Evolutionary conservation across 1,140 invertebrate species (phyloP).

Genomic region (Euwallacea similis): DNA sequence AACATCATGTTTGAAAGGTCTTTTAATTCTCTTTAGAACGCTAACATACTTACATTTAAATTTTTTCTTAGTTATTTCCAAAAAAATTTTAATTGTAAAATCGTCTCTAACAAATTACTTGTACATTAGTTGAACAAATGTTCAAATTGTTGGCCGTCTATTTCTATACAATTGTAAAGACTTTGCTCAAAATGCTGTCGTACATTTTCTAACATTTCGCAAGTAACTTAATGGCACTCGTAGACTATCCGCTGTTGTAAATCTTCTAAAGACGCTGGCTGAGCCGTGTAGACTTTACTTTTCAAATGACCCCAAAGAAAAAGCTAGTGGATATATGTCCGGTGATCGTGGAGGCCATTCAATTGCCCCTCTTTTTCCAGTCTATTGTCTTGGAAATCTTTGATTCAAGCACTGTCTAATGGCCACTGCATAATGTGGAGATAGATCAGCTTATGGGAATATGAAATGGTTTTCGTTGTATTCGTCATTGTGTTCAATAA

Average conservation of each 20-base stretch:
- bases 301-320: not conserved
- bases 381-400: not conserved
- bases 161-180: not conserved
- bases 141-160: not conserved
- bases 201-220: not conserved
- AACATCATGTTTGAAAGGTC: no score
- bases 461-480: not conserved
- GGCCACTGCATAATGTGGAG: not conserved
- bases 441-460: not conserved
- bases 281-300: not conserved
- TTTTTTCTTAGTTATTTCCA: no score
- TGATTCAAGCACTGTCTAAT: not conserved
- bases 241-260: not conserved
- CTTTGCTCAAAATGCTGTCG: not conserved
- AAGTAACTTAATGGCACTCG: not conserved
- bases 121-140: not conserved
- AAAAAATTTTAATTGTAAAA: no score
- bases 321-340: not conserved
- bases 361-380: not conserved
- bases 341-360: not conserved
- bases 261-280: not conserved
- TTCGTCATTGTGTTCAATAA: conserved; percentile 1
- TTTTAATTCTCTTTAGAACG: no score
- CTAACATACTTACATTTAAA: no score
- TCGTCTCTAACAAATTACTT: no score